Base-by-base conservation (phyloP, 2,888 invertebrate species). In the Anodontia alba region DNA sequence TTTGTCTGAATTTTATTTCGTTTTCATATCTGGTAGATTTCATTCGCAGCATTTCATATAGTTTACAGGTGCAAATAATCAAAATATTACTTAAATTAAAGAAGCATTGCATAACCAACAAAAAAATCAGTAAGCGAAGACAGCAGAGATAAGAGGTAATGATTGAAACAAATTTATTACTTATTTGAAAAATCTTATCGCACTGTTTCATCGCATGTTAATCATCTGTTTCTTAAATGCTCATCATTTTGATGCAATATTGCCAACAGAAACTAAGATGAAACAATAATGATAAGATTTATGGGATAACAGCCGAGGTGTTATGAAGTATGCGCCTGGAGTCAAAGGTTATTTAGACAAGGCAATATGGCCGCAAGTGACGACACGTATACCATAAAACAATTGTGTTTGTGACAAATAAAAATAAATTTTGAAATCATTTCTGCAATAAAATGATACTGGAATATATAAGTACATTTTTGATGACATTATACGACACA, bases 281-380 rank as follows among this genome's bases (percentile, higher is more conserved):
- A 31, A 62, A 62, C 62, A 62, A 62, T 62, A 62, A 33, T 15
- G 62, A 62, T 62, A 62, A 62, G 62, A 62, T 62, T 62, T 62
- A 31, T 33, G 33, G 33, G 62, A 62, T 62, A 62, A 62, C 62
- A 62, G 31, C 62, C 62, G 23, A 62, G 62, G 62, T 62, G 62
- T 62, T 62, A 62, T 20, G 62, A 62, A 62, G 17, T 62, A 62
- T 62, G 26, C 29, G 10, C 62, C 62, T 20, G 5, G 8, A 26
- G 62, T 10, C 62, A 26, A 26, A 26, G 3, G 17, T 57, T 57
- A 57, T 62, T 29, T 62, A 33, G 62, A 12, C 17, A 12, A 33
- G 5, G 31, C 62, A 62, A 33, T 33, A 5, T 62, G 33, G 62
- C 62, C 62, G 31, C 62, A 31, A 62, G 62, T 15, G 17, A 33